Percentiles rank a stretch among this genome's conserved stretches.
Evolutionary conservation across 2,113 vertebrate genomes (phyloP).

Genomic region (Psephotus haematonotus): DNA sequence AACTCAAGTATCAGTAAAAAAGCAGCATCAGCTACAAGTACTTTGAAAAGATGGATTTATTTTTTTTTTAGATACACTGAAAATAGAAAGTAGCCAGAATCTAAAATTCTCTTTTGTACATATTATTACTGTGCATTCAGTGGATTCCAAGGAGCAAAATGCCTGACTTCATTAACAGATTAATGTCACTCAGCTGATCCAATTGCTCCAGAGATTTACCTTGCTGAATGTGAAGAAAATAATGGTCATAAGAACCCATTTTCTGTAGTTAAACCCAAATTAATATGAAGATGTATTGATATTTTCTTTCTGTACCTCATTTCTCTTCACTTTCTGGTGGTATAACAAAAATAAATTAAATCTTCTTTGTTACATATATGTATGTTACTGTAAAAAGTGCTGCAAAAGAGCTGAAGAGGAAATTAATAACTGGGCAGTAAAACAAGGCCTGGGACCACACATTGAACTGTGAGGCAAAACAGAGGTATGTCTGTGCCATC

Average conservation of each 20-base stretch:
- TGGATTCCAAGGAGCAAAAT: neutral
- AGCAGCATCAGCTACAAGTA: neutral
- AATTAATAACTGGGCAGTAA: conserved; percentile 36
- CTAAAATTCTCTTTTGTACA: neutral
- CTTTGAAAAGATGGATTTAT: neutral
- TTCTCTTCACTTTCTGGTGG: neutral
- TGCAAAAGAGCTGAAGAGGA: neutral
- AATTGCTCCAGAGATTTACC: neutral
- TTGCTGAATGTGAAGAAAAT: neutral
- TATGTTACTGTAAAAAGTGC: neutral
- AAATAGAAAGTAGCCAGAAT: neutral
- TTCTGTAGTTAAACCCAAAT: neutral
- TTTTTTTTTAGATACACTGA: neutral
- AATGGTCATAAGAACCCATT: neutral
- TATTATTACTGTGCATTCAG: neutral
- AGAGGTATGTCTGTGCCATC: neutral
- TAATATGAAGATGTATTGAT: neutral
- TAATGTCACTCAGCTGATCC: neutral
- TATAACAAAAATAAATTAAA: neutral
- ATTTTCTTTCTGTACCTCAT: neutral
- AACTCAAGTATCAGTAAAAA: neutral
- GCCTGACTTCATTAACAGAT: neutral
- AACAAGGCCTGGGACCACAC: conserved; percentile 31
- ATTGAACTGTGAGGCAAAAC: neutral
- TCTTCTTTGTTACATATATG: neutral